Base-by-base conservation (phyloP, 2,888 invertebrate genomes). In the Aphidius colemani region DNA sequence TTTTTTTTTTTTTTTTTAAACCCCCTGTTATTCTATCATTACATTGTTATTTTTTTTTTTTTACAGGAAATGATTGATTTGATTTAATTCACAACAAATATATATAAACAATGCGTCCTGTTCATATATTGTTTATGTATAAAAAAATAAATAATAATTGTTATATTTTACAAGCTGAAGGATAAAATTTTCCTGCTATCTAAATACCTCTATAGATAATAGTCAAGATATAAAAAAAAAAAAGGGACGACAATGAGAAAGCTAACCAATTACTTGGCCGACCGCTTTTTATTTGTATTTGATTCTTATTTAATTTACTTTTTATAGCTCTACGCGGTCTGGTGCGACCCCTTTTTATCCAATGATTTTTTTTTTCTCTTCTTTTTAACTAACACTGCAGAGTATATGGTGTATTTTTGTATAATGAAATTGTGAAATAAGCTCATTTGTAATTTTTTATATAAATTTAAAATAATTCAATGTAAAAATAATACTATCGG, bases 281-380 rank as follows among this genome's bases (percentile, higher is more conserved):
- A 81, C 69, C 77, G 78, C 72, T 40, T 81, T 81, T 81, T 80
- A 81, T 81, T 81, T 79, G 75, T 81, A 79, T 81, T 81, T 81
- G 80, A 81, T 81, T 81, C 81, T 81, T 77, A 79, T 80, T 81
- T 81, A 79, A 81, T 81, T 81, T 81, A 79, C 80, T 81, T 81
- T 81, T 80, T 81, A 80, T 78, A 64, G 70, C 69, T 67, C 67
- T 61, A 63, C 64, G 61, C 66, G 64, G 30, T 11, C 30, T 41
- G 61, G 18, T 61, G 51, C 63, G 51, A 59, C 44, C 40, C 44
- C 56, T 43, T 18, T 49, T 53, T 57, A 64, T 62, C 50, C 44
- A 39, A 51, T 30, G 30, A 18, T 5, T 30, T 30, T 30, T 30
- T 30, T 39, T 53, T 41, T 55, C 9, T 40, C 8, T 53, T n/a